A percentile compares a stretch with the other conserved stretches of the same genome.
Conservation (phyloP, 2,888 invertebrate genomes). For the Drosophila acutilabella region DNA sequence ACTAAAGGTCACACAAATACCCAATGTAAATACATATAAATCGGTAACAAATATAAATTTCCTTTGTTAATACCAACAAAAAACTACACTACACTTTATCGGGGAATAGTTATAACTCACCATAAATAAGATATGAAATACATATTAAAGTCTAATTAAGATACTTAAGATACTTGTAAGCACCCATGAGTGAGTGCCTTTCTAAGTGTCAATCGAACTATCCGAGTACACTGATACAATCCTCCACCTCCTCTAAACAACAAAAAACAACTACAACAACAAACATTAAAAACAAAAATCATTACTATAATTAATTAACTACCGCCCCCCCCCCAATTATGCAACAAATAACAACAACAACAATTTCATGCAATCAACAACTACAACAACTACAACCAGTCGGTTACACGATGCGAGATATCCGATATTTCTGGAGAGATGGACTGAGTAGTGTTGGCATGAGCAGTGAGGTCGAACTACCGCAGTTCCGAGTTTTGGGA, state of each 20-base stretch:
- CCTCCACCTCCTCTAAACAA: conserved; percentile 28
- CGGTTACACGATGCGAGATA: conserved; percentile 99
- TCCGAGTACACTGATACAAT: conserved; percentile 29
- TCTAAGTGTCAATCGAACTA: conserved; percentile 27
- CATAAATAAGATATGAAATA: conserved; percentile 23
- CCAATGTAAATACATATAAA: conserved; percentile 45
- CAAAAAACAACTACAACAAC: conserved; percentile 37
- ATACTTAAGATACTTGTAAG: conserved; percentile 50
- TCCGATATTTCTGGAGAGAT: conserved; percentile 98
- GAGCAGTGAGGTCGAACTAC: conserved; percentile 97
- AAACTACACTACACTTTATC: conserved; percentile 34
- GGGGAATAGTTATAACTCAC: conserved; percentile 30
- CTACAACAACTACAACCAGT: conserved; percentile 86
- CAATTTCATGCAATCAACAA: conserved; percentile 58
- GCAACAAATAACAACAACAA: conserved; percentile 67
- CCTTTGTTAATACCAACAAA: conserved; percentile 50
- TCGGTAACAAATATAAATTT: conserved; percentile 13
- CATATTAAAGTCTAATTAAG: conserved; percentile 32
- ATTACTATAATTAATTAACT: conserved; percentile 74
- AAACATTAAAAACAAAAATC: conserved; percentile 31
- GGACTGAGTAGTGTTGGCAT: conserved; percentile 97
- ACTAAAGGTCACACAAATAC: conserved; percentile 43
- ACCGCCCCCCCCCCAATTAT: conserved; percentile 78
- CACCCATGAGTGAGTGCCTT: conserved; percentile 23
- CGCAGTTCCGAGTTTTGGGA: conserved; percentile 98